phyloP scores from a whole-genome alignment of 2,797 vertebrate species.

The Triplophysa yarkandensis region DNA sequence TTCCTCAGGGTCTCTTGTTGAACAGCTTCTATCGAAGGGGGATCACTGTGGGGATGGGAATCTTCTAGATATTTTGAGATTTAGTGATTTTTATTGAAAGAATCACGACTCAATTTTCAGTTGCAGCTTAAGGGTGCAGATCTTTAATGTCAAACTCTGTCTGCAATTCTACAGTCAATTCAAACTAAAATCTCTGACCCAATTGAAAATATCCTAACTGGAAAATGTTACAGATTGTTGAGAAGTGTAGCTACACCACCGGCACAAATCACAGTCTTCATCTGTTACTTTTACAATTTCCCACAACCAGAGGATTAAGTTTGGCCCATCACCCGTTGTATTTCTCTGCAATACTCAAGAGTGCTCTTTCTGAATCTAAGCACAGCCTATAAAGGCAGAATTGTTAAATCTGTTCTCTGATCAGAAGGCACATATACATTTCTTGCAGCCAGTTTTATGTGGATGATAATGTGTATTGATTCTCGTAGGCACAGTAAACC shows the following conservation, averaged over 20 bases:
- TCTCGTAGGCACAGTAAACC: slow-evolving; percentile 26
- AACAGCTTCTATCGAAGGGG: background rate
- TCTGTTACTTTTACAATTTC: background rate
- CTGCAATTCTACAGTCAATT: background rate
- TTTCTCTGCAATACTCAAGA: background rate
- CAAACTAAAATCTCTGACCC: background rate
- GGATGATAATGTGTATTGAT: slow-evolving; percentile 28
- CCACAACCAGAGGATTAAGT: slow-evolving; percentile 9
- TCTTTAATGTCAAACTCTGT: background rate
- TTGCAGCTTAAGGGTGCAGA: background rate
- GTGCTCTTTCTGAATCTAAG: slow-evolving; percentile 4
- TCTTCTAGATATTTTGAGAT: background rate
- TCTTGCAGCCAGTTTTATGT: slow-evolving; percentile 1
- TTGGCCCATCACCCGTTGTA: slow-evolving; percentile 8
- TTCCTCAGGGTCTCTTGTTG: background rate
- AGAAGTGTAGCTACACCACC: background rate
- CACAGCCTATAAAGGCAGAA: background rate
- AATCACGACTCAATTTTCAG: background rate
- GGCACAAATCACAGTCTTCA: background rate
- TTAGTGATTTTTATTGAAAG: background rate
- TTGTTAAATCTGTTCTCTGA: slow-evolving; percentile 10
- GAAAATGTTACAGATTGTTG: background rate
- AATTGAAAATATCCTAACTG: background rate
- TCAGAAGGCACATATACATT: background rate
- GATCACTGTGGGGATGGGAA: background rate